Percentiles rank a stretch among this genome's conserved stretches.
Evolutionary conservation across 2,113 vertebrate genomes (phyloP).

Genomic region (Dromiciops gliroides): DNA sequence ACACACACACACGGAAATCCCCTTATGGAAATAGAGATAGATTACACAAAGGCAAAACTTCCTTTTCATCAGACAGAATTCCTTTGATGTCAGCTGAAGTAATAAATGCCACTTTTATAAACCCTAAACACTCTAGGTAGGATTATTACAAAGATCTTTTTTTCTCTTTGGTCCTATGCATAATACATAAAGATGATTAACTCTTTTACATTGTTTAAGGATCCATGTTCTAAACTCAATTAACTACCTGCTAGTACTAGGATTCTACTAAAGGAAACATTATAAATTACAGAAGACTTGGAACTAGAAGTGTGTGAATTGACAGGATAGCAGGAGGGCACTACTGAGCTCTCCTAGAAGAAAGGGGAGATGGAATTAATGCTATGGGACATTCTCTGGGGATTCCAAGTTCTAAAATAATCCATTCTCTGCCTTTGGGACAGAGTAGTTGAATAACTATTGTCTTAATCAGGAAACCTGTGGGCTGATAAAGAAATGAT

Average conservation of each 20-base stretch:
- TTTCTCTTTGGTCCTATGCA: conserved; percentile 13
- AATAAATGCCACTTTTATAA: conserved; percentile 14
- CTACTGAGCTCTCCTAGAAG: neutral
- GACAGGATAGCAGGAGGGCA: neutral
- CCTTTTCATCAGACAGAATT: neutral
- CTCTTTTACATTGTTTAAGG: conserved; percentile 52
- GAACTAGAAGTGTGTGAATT: neutral
- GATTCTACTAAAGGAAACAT: neutral
- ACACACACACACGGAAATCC: conserved; percentile 55
- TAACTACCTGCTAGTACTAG: neutral
- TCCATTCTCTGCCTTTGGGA: neutral
- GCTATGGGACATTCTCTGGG: neutral
- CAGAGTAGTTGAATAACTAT: neutral
- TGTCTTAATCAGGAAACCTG: neutral
- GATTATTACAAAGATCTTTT: neutral
- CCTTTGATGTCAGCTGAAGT: conserved; percentile 58
- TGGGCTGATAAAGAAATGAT: neutral
- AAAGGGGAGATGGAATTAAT: neutral
- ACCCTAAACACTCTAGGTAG: conserved; percentile 4
- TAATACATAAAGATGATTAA: conserved; percentile 21
- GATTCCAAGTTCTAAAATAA: neutral
- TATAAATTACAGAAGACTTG: neutral
- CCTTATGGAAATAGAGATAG: conserved; percentile 5
- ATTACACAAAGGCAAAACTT: neutral
- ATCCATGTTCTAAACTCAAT: conserved; percentile 1